A percentile compares a stretch with the other conserved stretches of the same genome.
These are phyloP conservation scores for Cheirogaleus medius DNA, from an alignment of 2,113 vertebrate genomes.

Conservation along the genomic window DNA sequence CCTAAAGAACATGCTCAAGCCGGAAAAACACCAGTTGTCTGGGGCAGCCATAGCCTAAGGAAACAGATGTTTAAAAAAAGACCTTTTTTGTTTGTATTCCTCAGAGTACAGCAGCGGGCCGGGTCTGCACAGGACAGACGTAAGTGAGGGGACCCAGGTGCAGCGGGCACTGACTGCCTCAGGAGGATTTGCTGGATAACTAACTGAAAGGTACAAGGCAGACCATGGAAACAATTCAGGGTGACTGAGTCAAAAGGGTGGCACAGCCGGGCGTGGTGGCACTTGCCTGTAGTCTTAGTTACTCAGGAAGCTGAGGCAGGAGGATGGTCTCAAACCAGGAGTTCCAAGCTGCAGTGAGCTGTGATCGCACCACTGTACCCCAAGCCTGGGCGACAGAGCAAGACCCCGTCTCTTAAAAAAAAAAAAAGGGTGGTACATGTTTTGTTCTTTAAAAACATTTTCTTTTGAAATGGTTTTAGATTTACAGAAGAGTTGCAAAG, in stretches of 20 bases:
- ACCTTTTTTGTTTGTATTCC: neutral
- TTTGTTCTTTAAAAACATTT: neutral
- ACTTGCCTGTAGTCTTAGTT: too few relatives aligned
- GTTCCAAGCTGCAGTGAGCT: too few relatives aligned
- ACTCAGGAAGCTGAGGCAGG: too few relatives aligned
- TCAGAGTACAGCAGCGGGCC: neutral
- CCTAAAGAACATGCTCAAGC: neutral
- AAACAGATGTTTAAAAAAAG: neutral
- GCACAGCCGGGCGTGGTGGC: neutral
- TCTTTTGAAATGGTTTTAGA: neutral
- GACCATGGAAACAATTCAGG: too few relatives aligned
- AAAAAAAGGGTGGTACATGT: too few relatives aligned
- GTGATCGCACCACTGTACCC: too few relatives aligned
- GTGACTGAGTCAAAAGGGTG: neutral
- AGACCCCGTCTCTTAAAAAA: too few relatives aligned
- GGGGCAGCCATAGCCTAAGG: neutral
- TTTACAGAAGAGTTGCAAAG: neutral
- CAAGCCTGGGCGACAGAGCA: too few relatives aligned
- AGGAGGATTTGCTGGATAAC: neutral
- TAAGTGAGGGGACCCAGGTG: neutral
- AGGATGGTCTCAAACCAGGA: too few relatives aligned
- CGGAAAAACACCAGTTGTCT: neutral
- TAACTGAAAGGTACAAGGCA: fast-evolving
- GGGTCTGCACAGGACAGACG: fast-evolving
- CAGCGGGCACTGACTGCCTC: fast-evolving